Base-by-base conservation (phyloP, 2,888 invertebrate genomes). In the Orthosia incerta region DNA sequence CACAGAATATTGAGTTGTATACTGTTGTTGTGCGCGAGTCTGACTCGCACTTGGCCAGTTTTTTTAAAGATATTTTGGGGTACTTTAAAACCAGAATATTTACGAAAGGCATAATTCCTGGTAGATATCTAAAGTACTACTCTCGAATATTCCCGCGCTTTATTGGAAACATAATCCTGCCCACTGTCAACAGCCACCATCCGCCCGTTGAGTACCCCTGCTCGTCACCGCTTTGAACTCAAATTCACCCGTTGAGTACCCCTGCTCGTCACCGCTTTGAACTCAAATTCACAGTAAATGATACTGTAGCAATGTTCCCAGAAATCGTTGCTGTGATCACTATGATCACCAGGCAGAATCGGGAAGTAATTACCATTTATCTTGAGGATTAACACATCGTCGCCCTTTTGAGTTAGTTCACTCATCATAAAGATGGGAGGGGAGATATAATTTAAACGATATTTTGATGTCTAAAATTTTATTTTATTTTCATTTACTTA, bases 261-360 rank as follows among this genome's bases (percentile, higher is more conserved):
- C 59, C 59, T 59, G 12, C 67, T 11, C 12, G 31, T 16, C 50
- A 59, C 67, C 53, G 50, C 86, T 85, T 85, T 84, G 85, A 86
- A 84, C 85, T 84, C 39, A 23, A 68, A 65, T 74, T 79, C 81
- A 79, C 56, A 53, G 71, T 71, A 71, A 48, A 55, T 39, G 71
- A 66, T 62, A 65, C 48, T 68, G n/a, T 15, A 51, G 51, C 45
- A 61, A 72, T 55, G 71, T 86, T 86, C 85, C 65, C 18, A 53
- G 85, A 86, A 85, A 51, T 39, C 55, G 61, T 70, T 64, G 60
- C 74, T 76, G 72, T 73, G 85, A 78, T 74, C 74, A 59, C 74
- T 76, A 74, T 73, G 85, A 78, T 76, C 74, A 45, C 39, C 70
- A 45, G 46, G 55, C 20, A 46, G 71, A 79, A 68, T 57, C 55